Evolutionary conservation across 2,113 vertebrate species (phyloP), one percentile per base, ranked within the genome.

Genomic region (Grus americana): DNA sequence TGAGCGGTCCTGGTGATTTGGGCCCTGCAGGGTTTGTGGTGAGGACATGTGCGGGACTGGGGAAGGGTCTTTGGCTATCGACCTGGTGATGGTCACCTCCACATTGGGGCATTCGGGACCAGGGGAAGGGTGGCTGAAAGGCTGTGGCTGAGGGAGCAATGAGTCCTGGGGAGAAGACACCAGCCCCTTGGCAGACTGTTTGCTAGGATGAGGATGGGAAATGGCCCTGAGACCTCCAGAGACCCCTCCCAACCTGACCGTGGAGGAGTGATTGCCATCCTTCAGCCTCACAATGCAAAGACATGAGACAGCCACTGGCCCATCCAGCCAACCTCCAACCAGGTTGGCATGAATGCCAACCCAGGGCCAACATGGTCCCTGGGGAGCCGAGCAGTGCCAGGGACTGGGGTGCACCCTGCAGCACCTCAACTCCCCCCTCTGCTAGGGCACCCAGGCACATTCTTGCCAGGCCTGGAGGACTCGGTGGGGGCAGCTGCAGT

Each of bases 391-490:
- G 74, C 42, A 22, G 22, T 20, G 42, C 21, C 13, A 8, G 79
- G 57, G 29, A 26, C 38, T 23, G 1, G 34, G 32, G 2, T 26
- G 5, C 29, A 61, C 29, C 4, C 59, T 66, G 55, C 40, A 82
- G 38, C 7, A 50, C 34, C 14, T 78, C 85, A 55, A 12, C 3
- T 6, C 30, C 2, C 6, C 18, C 13, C 15, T 15, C 44, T 42
- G 6, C 52, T 74, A 1, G 0, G 71, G 57, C 10, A 32, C 18
- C 29, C 40, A 70, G 66, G 19, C 6, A 19, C 0, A 0, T 74
- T 87, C 15, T 57, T 71, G n/a, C 29, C 12, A 13, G n/a, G n/a
- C 46, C 66, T 44, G 47, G 46, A 92, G 61, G 21, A 32, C 15
- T 14, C 1, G 0, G 7, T 40, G 26, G 3, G 36, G 30, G 6